Base-by-base conservation (phyloP, 2,797 vertebrate genomes). In the Malurus splendens region DNA sequence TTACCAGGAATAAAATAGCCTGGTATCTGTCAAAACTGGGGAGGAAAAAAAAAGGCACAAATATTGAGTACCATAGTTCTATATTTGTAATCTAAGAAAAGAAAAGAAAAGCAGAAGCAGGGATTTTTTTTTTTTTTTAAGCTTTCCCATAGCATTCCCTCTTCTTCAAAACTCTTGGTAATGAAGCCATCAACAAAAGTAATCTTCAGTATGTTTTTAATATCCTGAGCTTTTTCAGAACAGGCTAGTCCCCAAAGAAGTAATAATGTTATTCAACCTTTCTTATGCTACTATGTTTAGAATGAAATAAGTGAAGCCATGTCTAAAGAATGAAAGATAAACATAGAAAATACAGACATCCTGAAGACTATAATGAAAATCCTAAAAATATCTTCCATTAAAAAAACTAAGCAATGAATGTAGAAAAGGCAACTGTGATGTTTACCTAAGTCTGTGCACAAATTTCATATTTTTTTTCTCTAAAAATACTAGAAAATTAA, bases 41-140 rank as follows among this genome's bases (percentile, higher is more conserved):
- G 32, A 25, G 22, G 7, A 19, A 61, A 60, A 55, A 32, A 55
- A n/a, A 36, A 1, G 5, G 3, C 18, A 71, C 18, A 75, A 56
- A 67, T 82, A 75, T 2, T 44, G 7, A 42, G 61, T 30, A 30
- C 6, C n/a, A 9, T 16, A 13, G 4, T 54, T 82, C 17, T 45
- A 38, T 6, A 33, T 80, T 66, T 33, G 12, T 60, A 24, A 17
- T 62, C 19, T 50, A 12, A 30, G 54, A 61, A 30, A 15, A 51
- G 0, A 61, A 28, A 5, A 54, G 24, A 73, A 87, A 87, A 8
- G 9, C 5, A 73, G 3, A 44, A 57, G 16, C 0, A 47, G 1
- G 0, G 2, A 36, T 36, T 3, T 1, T 3, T 25, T 47, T n/a
- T n/a, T n/a, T n/a, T 41, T 68, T 61, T 28, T 5, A 51, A 48